Conservation (phyloP, 2,888 invertebrate genomes). For the Calameuta idolon region DNA sequence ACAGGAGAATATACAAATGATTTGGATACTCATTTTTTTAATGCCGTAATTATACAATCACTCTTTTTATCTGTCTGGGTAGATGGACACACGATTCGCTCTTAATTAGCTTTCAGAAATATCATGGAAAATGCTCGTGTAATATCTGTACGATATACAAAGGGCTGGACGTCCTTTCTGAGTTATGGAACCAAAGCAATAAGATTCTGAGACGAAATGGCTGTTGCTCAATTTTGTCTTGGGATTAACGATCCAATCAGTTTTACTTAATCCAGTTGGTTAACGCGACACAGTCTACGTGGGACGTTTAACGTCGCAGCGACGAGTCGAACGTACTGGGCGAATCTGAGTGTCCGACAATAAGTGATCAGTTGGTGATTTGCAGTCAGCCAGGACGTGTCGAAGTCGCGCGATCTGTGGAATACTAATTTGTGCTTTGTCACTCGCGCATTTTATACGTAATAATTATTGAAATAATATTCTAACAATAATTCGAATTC, state of each 20-base stretch:
- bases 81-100: no score
- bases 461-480: neutral
- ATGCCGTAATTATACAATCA: no score
- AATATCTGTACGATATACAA: neutral
- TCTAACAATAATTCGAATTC: neutral
- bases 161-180: no score
- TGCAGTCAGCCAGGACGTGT: slow-evolving; percentile 42
- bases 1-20: no score
- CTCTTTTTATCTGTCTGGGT: no score
- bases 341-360: slow-evolving; percentile 41
- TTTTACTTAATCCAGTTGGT: neutral
- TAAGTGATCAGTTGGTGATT: slow-evolving; percentile 48
- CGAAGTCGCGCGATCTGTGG: slow-evolving; percentile 41
- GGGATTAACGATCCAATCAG: neutral
- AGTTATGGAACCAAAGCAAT: neutral
- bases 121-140: no score
- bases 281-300: neutral
- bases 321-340: slow-evolving; percentile 47
- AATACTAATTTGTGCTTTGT: slow-evolving; percentile 42
- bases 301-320: neutral
- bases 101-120: no score
- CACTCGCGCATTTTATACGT: neutral
- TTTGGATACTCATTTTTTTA: no score
- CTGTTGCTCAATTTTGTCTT: neutral
- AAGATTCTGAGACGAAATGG: neutral